Conservation (phyloP, 2,888 invertebrate genomes). For the Rhagophthalmus giganteus region DNA sequence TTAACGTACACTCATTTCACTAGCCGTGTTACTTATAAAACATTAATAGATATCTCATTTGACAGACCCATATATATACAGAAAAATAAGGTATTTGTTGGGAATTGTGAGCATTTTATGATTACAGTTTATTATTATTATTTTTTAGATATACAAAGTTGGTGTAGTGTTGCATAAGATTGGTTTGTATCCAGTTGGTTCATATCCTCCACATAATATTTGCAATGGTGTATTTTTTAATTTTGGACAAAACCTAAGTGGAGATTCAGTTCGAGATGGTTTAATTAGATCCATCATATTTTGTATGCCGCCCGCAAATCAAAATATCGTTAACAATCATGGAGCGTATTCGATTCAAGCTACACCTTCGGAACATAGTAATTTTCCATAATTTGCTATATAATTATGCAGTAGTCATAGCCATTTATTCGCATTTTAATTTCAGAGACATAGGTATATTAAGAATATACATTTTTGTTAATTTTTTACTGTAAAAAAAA, state of each 20-base stretch:
- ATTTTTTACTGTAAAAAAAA: no score
- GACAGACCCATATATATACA: slow-evolving; percentile 79
- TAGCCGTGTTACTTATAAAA: slow-evolving; percentile 72
- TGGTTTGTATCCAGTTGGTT: slow-evolving; percentile 81
- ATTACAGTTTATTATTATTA: slow-evolving; percentile 10
- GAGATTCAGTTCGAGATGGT: slow-evolving; percentile 74
- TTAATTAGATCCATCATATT: slow-evolving; percentile 79
- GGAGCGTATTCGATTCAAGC: slow-evolving; percentile 8
- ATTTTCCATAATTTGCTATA: slow-evolving; percentile 14
- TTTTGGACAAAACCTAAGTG: slow-evolving; percentile 73
- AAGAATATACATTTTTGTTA: no score
- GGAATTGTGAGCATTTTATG: slow-evolving; percentile 1
- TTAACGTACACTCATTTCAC: slow-evolving; percentile 83
- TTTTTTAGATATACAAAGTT: slow-evolving; percentile 72
- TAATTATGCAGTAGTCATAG: no score
- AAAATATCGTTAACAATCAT: slow-evolving; percentile 7
- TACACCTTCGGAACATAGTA: slow-evolving; percentile 14
- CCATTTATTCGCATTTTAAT: no score
- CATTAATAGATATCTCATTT: slow-evolving; percentile 77
- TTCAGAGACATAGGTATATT: no score
- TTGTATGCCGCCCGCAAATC: slow-evolving; percentile 48
- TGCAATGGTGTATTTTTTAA: slow-evolving; percentile 75
- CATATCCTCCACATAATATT: slow-evolving; percentile 67
- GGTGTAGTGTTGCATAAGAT: slow-evolving; percentile 81
- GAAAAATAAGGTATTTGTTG: slow-evolving; percentile 63